A percentile compares a stretch with the other conserved stretches of the same genome.
phyloP scores from a whole-genome alignment of 2,113 vertebrate genomes.

The Lanius collurio region DNA sequence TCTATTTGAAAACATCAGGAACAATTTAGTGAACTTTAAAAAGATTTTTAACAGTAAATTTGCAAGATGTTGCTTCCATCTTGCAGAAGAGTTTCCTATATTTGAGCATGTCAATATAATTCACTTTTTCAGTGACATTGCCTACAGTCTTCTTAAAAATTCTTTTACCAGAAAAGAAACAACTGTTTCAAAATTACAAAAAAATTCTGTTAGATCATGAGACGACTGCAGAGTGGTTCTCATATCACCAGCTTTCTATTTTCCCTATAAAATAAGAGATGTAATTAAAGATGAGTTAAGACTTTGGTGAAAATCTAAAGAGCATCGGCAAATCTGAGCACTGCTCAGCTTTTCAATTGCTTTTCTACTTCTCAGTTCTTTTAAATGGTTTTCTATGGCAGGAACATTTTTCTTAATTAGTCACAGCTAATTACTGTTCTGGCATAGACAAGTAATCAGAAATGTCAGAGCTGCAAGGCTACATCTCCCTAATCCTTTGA shows the following conservation, averaged over 20 bases:
- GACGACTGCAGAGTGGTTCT: slow-evolving; percentile 24
- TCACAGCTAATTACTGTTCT: slow-evolving; percentile 92
- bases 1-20: background rate
- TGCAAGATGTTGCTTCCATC: background rate
- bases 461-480: slow-evolving; percentile 88
- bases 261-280: slow-evolving; percentile 52
- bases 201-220: background rate
- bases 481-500: slow-evolving; percentile 91
- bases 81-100: background rate
- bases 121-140: background rate
- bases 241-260: slow-evolving; percentile 16
- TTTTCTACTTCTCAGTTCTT: slow-evolving; percentile 83
- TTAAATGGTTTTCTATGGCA: slow-evolving; percentile 86
- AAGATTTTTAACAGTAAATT: background rate
- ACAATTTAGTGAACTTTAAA: background rate
- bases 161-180: background rate
- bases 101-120: background rate
- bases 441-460: slow-evolving; percentile 90
- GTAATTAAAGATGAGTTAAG: slow-evolving; percentile 79
- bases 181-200: slow-evolving; percentile 28
- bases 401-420: slow-evolving; percentile 91
- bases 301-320: slow-evolving; percentile 76
- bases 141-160: background rate
- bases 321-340: slow-evolving; percentile 78
- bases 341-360: slow-evolving; percentile 82